These are phyloP conservation scores for Ophonus ardosiacus DNA, from an alignment of 2,888 invertebrate genomes.

Conservation along the genomic window DNA sequence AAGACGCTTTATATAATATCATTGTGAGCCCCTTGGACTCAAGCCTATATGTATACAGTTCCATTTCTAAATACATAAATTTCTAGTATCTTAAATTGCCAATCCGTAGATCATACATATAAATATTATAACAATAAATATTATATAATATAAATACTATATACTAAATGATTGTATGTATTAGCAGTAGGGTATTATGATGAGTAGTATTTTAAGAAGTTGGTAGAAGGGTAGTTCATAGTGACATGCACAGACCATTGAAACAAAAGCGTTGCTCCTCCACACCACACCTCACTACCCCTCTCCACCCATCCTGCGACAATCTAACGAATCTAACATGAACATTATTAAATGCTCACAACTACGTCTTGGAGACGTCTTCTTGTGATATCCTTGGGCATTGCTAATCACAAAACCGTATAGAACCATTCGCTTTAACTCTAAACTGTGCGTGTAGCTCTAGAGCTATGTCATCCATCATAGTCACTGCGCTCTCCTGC, in stretches of 20 bases:
- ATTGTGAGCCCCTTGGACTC: conserved; percentile 61
- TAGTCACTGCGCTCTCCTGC: background rate
- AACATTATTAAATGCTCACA: conserved; percentile 32
- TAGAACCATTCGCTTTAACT: conserved; percentile 3
- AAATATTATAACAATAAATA: conserved; percentile 54
- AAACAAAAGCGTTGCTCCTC: conserved; percentile 41
- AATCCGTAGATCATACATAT: conserved; percentile 60
- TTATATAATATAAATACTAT: conserved; percentile 57
- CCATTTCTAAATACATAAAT: conserved; percentile 64
- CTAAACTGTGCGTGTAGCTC: conserved; percentile 30
- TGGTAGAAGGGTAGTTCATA: conserved; percentile 63
- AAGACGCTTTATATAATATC: conserved; percentile 64
- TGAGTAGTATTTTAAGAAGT: conserved; percentile 57
- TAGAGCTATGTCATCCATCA: background rate
- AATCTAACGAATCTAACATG: conserved; percentile 38
- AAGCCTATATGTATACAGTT: conserved; percentile 63
- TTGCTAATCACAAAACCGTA: conserved; percentile 41
- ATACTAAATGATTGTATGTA: conserved; percentile 60
- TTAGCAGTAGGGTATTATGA: conserved; percentile 62
- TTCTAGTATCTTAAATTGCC: conserved; percentile 64
- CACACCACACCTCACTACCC: background rate
- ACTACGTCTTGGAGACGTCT: conserved; percentile 6
- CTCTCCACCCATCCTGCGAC: conserved; percentile 49
- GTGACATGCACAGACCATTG: conserved; percentile 57
- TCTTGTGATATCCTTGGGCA: conserved; percentile 56